These are phyloP conservation scores for Tympanoctomys barrerae DNA, from an alignment of 2,797 vertebrate species.

Conservation along the genomic window DNA sequence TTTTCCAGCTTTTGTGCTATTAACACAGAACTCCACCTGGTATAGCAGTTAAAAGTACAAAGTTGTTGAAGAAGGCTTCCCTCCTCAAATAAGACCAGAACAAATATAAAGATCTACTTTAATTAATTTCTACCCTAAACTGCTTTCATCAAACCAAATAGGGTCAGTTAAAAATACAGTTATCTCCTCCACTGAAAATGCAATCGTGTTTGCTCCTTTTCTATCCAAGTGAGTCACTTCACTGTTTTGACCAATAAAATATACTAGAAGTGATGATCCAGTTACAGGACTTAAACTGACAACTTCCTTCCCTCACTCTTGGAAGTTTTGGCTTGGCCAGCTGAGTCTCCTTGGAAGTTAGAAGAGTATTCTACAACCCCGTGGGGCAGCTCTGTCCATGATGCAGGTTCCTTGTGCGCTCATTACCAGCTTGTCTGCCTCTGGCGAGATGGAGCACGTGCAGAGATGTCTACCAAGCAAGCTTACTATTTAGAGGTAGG, in stretches of 20 bases:
- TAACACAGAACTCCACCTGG: not conserved
- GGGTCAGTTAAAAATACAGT: not conserved
- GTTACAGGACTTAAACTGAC: not conserved
- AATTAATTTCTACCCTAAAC: not conserved
- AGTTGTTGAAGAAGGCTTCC: not conserved
- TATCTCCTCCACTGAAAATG: not conserved
- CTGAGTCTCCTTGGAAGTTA: not conserved
- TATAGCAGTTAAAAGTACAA: not conserved
- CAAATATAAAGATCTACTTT: slow-evolving; percentile 6
- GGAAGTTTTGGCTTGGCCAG: not conserved
- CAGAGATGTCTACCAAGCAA: not conserved
- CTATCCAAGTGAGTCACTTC: not conserved
- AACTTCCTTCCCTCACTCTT: not conserved
- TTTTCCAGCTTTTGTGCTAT: not conserved
- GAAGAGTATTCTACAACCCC: not conserved
- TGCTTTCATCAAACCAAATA: slow-evolving; percentile 1
- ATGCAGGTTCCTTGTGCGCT: not conserved
- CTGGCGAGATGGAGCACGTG: not conserved
- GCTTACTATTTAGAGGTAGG: not conserved
- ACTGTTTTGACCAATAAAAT: not conserved
- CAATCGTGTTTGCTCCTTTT: not conserved
- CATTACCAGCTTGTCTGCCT: not conserved
- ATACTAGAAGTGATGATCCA: not conserved
- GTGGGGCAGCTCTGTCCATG: not conserved
- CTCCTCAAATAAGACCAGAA: not conserved